Conservation (phyloP, 1,140 invertebrate species). For the Drosophila ironensis region DNA sequence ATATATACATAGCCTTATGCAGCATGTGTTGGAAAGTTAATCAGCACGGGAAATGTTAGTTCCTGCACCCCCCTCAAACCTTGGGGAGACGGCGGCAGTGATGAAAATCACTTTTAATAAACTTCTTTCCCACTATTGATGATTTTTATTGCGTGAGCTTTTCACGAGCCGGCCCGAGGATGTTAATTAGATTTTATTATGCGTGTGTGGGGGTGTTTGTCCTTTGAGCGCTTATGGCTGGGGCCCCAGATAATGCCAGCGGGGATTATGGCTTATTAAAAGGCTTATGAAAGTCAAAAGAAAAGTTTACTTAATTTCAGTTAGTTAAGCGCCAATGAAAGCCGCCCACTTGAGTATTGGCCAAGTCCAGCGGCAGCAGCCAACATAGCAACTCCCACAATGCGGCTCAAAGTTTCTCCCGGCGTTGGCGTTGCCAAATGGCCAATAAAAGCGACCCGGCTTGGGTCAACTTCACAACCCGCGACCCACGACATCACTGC, state of each 20-base stretch:
- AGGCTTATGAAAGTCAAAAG: constrained; percentile 81
- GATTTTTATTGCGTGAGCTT: constrained; percentile 67
- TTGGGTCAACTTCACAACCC: constrained; percentile 32
- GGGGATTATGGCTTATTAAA: constrained; percentile 79
- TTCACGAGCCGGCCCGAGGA: constrained; percentile 49
- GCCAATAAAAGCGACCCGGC: constrained; percentile 63
- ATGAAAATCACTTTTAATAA: constrained; percentile 78
- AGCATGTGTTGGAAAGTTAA: constrained; percentile 51
- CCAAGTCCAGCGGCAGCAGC: constrained; percentile 28
- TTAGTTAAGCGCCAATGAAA: constrained; percentile 78
- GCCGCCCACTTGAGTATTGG: constrained; percentile 74
- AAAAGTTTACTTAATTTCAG: constrained; percentile 80
- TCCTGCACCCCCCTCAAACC: constrained; percentile 20
- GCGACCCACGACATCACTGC: neutral
- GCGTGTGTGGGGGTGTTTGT: constrained; percentile 26
- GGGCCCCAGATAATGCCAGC: constrained; percentile 52
- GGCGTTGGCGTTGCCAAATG: constrained; percentile 60
- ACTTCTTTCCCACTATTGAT: constrained; percentile 73
- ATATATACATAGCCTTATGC: too few species aligned
- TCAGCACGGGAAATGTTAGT: constrained; percentile 44
- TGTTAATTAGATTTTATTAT: constrained; percentile 81
- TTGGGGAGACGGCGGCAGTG: constrained; percentile 26
- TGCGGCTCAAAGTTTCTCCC: constrained; percentile 35
- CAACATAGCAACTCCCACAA: neutral
- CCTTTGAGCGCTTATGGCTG: constrained; percentile 40